A percentile compares a stretch with the other conserved stretches of the same genome.
These are phyloP conservation scores for Dysdera silvatica DNA, from an alignment of 1,140 invertebrate species.

Conservation along the genomic window DNA sequence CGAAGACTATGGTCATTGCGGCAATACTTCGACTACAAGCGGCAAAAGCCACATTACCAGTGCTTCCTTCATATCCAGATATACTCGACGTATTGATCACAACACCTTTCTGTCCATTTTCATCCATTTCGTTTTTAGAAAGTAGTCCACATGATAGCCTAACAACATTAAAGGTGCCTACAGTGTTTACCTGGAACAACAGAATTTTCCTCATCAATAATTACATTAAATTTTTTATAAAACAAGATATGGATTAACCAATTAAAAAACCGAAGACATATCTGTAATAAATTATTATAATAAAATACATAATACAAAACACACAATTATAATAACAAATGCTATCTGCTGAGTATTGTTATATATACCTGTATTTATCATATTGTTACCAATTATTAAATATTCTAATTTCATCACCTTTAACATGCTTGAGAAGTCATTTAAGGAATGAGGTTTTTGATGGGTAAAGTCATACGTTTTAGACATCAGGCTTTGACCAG, in stretches of 20 bases:
- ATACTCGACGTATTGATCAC: slow-evolving; percentile 92
- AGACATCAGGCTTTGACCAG: slow-evolving; percentile 81
- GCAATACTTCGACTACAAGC: slow-evolving; percentile 50
- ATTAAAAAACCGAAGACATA: no score
- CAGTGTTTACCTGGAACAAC: slow-evolving; percentile 61
- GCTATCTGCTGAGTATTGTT: no score
- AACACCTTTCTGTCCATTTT: slow-evolving; percentile 74
- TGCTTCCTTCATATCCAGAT: slow-evolving; percentile 92
- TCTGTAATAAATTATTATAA: no score
- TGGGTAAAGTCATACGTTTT: slow-evolving; percentile 88
- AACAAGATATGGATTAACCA: no score
- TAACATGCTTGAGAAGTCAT: slow-evolving; percentile 53
- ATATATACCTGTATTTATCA: no score
- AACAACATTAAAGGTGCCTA: slow-evolving; percentile 92
- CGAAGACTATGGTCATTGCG: slow-evolving; percentile 50
- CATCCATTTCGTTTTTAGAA: slow-evolving; percentile 69
- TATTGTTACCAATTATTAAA: no score
- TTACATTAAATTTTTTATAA: neutral
- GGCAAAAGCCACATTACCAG: slow-evolving; percentile 67
- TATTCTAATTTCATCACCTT: no score
- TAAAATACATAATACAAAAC: no score
- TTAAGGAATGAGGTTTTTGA: slow-evolving; percentile 58
- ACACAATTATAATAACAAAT: no score
- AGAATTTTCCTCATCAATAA: neutral
- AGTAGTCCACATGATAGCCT: slow-evolving; percentile 71